Base-by-base conservation (phyloP, 2,113 vertebrate genomes). In the Megaceryle maxima region DNA sequence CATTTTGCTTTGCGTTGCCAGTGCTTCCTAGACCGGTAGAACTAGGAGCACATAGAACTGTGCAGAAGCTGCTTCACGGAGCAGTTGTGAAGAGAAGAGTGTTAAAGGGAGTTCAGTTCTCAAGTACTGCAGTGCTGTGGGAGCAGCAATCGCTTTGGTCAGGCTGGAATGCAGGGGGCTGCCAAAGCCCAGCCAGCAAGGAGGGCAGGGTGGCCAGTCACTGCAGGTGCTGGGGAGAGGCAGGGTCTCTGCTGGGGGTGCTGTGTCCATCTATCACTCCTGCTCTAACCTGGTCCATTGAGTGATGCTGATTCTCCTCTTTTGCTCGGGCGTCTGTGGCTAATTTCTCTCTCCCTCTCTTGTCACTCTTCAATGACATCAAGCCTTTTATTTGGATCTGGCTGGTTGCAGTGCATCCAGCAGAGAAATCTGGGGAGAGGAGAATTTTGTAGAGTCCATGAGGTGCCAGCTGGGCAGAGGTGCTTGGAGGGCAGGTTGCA, bases 281-380 rank as follows among this genome's bases (percentile, higher is more conserved):
- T 31, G 41, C 35, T 48, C 64, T 59, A 10, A 1, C 53, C 62
- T 4, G 18, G 17, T 15, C 1, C 41, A 2, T 29, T 1, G 1
- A 19, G 2, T 5, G 41, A 15, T 17, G 46, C 66, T 68, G 88
- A n/a, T 26, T 69, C 12, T 20, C 28, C 35, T 5, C 3, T 68
- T 67, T 31, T 4, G 1, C 51, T n/a, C 2, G 1, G 12, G 39
- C 4, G 0, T 1, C 9, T 15, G 43, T 2, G 3, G 33, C 25
- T 66, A 2, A 33, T 76, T 89, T 53, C 41, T 11, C 35, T 46
- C 20, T 25, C 24, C 73, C 10, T 16, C 37, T 28, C 35, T 11
- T 2, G 11, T 7, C 6, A 0, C n/a, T 39, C 62, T 48, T 29
- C 7, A 17, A 35, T 14, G 56, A 44, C 37, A 48, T 16, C 82